phyloP scores from a whole-genome alignment of 2,797 vertebrate species.

The Myoxocephalus aenaeus region DNA sequence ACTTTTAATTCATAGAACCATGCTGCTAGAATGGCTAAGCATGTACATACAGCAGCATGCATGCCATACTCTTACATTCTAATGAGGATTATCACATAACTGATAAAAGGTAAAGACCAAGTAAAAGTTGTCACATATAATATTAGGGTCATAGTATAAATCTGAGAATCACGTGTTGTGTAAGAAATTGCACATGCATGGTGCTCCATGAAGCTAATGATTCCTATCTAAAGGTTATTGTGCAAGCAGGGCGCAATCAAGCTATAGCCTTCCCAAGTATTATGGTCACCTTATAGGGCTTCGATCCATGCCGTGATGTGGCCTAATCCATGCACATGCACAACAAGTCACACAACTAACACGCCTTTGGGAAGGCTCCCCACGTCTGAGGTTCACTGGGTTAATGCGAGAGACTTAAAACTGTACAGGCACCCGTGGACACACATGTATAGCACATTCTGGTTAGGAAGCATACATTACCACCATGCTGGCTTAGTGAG shows the following conservation, averaged over 20 bases:
- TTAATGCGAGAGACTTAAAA: slow-evolving; percentile 60
- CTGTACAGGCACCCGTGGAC: slow-evolving; percentile 40
- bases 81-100: slow-evolving; percentile 7
- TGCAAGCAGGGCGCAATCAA: slow-evolving; percentile 44
- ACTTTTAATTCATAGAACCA: not conserved
- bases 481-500: slow-evolving; percentile 15
- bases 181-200: slow-evolving; percentile 29
- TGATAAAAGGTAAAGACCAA: not conserved
- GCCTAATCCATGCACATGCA: slow-evolving; percentile 8
- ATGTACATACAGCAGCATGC: not conserved
- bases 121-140: slow-evolving; percentile 15
- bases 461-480: slow-evolving; percentile 45
- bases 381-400: slow-evolving; percentile 45
- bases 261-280: slow-evolving; percentile 27
- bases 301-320: slow-evolving; percentile 24
- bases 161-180: slow-evolving; percentile 16
- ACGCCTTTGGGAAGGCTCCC: slow-evolving; percentile 32
- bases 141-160: slow-evolving; percentile 19
- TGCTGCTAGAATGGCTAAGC: not conserved
- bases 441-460: slow-evolving; percentile 22
- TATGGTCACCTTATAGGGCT: slow-evolving; percentile 37
- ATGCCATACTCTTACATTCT: slow-evolving; percentile 17
- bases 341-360: slow-evolving; percentile 60
- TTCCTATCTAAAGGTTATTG: slow-evolving; percentile 50
- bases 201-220: slow-evolving; percentile 32